Conservation (phyloP, 2,113 vertebrate genomes). For the Prionailurus viverrinus region DNA sequence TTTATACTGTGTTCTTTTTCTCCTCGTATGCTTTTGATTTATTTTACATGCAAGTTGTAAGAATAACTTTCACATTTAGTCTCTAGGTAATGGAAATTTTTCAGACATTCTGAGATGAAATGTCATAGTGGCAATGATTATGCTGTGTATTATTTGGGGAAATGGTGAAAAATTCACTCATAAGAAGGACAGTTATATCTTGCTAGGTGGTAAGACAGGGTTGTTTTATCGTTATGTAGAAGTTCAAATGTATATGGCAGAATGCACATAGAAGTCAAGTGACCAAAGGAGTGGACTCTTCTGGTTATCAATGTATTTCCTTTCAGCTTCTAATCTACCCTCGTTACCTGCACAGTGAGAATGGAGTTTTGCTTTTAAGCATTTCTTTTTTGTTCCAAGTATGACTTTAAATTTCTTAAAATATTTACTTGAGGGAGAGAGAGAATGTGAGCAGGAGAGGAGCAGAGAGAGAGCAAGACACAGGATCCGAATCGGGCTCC, state of each 20-base stretch:
- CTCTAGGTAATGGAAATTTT: background rate
- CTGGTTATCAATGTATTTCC: background rate
- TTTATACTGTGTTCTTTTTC: background rate
- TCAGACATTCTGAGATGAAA: background rate
- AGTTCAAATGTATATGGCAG: background rate
- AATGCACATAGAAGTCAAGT: background rate
- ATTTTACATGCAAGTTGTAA: background rate
- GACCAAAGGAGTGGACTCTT: background rate
- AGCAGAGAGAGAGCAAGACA: too few relatives aligned
- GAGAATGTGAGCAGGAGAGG: too few relatives aligned
- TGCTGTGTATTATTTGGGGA: background rate
- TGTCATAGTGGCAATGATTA: background rate
- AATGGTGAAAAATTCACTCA: background rate
- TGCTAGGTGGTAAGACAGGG: background rate
- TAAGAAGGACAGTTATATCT: background rate
- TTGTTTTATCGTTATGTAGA: background rate
- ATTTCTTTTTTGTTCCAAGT: background rate
- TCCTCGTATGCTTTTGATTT: background rate
- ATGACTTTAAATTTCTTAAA: background rate
- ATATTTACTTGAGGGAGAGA: too few relatives aligned
- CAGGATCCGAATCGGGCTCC: too few relatives aligned
- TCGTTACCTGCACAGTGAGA: too few relatives aligned
- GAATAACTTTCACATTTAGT: background rate
- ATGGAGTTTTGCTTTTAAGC: background rate
- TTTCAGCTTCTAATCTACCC: background rate